phyloP scores from a whole-genome alignment of 2,113 vertebrate species.

The Stegostoma tigrinum region DNA sequence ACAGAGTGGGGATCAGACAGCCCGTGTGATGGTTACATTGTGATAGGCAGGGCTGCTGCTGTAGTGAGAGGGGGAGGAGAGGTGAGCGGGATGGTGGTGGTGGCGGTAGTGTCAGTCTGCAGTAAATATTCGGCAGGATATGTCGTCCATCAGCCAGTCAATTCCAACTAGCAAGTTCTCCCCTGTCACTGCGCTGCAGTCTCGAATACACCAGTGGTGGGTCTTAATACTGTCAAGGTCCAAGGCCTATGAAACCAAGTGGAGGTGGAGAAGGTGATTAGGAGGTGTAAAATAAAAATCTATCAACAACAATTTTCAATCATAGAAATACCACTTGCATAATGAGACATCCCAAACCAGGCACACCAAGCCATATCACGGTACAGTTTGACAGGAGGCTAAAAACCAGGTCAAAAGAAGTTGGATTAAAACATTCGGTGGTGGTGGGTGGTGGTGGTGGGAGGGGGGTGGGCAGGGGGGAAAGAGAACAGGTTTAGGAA shows the following conservation, averaged over 20 bases:
- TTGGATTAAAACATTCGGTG: too few relatives aligned
- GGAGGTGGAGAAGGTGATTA: neutral
- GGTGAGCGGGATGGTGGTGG: neutral
- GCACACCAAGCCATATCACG: neutral
- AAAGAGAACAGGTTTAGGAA: too few relatives aligned
- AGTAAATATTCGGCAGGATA: conserved; percentile 57
- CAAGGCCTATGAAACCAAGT: conserved; percentile 54
- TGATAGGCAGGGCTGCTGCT: too few relatives aligned
- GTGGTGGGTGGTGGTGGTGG: too few relatives aligned
- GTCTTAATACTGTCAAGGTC: conserved; percentile 70
- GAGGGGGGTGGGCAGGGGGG: too few relatives aligned
- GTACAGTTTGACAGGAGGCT: too few relatives aligned
- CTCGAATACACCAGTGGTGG: conserved; percentile 83
- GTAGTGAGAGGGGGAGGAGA: neutral
- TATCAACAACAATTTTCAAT: neutral
- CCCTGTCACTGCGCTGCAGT: conserved; percentile 78
- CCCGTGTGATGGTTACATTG: too few relatives aligned
- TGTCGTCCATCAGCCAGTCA: conserved; percentile 69
- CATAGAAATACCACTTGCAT: neutral
- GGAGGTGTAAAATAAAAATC: neutral
- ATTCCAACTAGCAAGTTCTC: conserved; percentile 73
- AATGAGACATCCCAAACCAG: neutral
- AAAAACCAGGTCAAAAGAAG: too few relatives aligned
- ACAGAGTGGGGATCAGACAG: too few relatives aligned
- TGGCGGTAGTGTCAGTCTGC: conserved; percentile 43